Conservation (phyloP, 2,888 invertebrate genomes). For the Toxonevra muliebris region DNA sequence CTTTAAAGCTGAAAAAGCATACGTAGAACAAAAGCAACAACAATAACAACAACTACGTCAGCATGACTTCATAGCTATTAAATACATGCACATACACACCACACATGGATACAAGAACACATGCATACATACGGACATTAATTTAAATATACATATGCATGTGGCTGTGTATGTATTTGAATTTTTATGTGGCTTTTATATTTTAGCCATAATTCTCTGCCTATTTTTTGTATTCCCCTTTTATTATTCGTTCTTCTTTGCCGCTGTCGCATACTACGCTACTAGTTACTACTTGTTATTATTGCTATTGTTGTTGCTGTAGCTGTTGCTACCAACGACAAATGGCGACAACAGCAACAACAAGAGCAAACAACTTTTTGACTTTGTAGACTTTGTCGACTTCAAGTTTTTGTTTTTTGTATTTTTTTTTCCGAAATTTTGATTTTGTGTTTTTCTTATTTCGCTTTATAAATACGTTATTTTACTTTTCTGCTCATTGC, state of each 20-base stretch:
- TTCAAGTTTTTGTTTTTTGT: too few relatives aligned
- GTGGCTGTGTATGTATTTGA: background rate
- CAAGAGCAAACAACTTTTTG: background rate
- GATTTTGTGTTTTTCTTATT: too few relatives aligned
- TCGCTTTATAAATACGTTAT: too few relatives aligned
- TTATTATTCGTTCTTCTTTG: background rate
- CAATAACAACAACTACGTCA: conserved; percentile 33
- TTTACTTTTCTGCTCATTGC: too few relatives aligned
- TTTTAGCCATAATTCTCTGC: conserved; percentile 2
- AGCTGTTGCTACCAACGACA: conserved; percentile 1
- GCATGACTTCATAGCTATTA: conserved; percentile 43
- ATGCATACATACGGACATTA: too few relatives aligned
- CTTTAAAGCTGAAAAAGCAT: background rate
- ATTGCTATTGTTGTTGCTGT: conserved; percentile 8
- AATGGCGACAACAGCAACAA: background rate
- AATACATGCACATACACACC: conserved; percentile 27
- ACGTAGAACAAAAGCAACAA: conserved; percentile 16
- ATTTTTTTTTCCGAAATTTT: too few relatives aligned
- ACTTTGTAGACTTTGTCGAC: too few relatives aligned
- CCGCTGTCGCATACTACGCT: background rate
- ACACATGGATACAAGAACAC: conserved; percentile 22
- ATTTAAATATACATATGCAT: conserved; percentile 12
- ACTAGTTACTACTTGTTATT: background rate
- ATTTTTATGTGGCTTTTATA: background rate
- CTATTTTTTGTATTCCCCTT: background rate